Base-by-base conservation (phyloP, 37 sponge, comb jelly and placozoan genomes). In the Cladorhizidae sp. region DNA sequence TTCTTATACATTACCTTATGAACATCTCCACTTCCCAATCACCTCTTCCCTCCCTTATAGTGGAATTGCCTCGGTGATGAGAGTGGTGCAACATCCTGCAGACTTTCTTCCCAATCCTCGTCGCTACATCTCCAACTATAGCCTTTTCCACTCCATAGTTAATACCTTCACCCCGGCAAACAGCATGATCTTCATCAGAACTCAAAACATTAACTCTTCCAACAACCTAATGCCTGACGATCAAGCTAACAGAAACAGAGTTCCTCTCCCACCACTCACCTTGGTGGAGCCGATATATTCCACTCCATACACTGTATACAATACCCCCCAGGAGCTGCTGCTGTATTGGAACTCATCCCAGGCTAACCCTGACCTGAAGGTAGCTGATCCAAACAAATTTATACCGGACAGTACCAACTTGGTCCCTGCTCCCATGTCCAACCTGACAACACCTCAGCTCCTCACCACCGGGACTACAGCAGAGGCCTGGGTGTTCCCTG, bases 21-120 rank as follows among this genome's bases (percentile, higher is more conserved):
- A 45, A 0, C 22, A 14, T 21, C 35, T n/a, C 3, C 26, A 14
- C 38, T 17, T 35, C 35, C 6, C 64, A 3, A 2, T 43, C 28
- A 2, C 40, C 58, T 1, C 69, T 74, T 32, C 38, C 38, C 21
- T 63, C 6, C 58, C 15, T 51, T 74, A 25, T 72, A 90, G 87
- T 23, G 49, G 18, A 21, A 69, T 86, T 23, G 61, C 91, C 20
- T 12, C 20, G 21, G 55, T 17, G 9, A 93, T 93, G 94, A 64
- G 89, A 28, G 56, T 71, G 61, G 71, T 74, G 2, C 25, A 39
- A 18, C 74, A 77, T n/a, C 87, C 94, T 28, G 77, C 41, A 3
- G 94, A 90, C 59, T 90, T 90, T 64, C 91, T 89, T 15, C 32
- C 37, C n/a, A 75, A 80, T 21, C 94, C 94, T 18, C 39, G 50